A percentile compares a stretch with the other conserved stretches of the same genome.
phyloP scores from a whole-genome alignment of 2,888 invertebrate species.

The Coronaproctus castanopsis region DNA sequence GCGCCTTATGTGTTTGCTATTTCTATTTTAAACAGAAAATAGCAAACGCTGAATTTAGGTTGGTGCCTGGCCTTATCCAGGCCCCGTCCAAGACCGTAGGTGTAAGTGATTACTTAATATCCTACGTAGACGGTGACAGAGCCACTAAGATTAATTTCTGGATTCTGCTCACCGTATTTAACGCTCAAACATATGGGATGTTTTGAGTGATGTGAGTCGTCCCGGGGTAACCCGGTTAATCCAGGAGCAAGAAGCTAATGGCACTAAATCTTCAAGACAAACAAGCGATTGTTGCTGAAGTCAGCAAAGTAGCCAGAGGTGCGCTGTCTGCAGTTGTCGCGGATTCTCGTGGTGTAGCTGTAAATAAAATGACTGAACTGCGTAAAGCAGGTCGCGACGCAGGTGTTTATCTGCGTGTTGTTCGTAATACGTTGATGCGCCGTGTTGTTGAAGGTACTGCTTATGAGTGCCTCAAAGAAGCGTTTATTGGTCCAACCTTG shows the following conservation, averaged over 20 bases:
- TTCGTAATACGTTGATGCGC: not conserved
- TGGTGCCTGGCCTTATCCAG: too few relatives aligned
- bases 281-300: not conserved
- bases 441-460: not conserved
- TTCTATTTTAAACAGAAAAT: too few relatives aligned
- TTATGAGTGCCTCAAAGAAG: not conserved
- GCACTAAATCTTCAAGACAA: not conserved
- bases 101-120: too few relatives aligned
- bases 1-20: too few relatives aligned
- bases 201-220: too few relatives aligned
- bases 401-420: not conserved
- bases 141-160: too few relatives aligned
- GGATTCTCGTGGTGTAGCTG: not conserved
- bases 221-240: too few relatives aligned
- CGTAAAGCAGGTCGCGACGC: not conserved
- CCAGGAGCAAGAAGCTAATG: not conserved
- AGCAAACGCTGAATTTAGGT: too few relatives aligned
- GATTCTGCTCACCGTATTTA: too few relatives aligned
- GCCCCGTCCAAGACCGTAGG: too few relatives aligned
- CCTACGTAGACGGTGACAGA: too few relatives aligned
- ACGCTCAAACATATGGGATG: too few relatives aligned
- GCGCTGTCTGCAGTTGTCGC: not conserved
- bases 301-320: not conserved
- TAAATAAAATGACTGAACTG: not conserved
- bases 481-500: not conserved